phyloP scores from a whole-genome alignment of 2,113 vertebrate species.

The Mobula birostris region DNA sequence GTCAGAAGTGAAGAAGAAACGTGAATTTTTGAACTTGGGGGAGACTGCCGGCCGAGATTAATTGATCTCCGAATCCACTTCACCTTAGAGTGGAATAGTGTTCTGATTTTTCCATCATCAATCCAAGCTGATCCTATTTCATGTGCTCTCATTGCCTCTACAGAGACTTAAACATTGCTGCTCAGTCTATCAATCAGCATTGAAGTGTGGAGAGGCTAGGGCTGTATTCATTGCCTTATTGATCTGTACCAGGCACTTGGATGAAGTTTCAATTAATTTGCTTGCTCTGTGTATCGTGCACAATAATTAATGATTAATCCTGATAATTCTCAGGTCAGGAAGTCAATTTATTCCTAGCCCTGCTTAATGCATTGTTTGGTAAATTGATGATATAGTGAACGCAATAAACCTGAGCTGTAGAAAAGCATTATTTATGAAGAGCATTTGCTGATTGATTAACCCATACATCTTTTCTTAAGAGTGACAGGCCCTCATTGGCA shows the following conservation, averaged over 20 bases:
- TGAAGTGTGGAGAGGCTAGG: neutral
- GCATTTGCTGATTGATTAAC: constrained; percentile 13
- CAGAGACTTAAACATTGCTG: neutral
- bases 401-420: constrained; percentile 16
- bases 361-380: constrained; percentile 17
- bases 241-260: neutral
- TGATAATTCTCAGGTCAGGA: constrained; percentile 24
- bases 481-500: neutral
- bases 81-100: neutral
- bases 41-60: neutral
- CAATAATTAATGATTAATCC: constrained; percentile 33
- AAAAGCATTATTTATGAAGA: constrained; percentile 8
- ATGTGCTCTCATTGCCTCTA: neutral
- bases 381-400: constrained; percentile 31
- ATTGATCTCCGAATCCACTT: constrained; percentile 18
- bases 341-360: constrained; percentile 4
- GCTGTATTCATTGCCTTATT: constrained; percentile 7
- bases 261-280: constrained; percentile 30
- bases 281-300: constrained; percentile 3
- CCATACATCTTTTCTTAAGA: neutral
- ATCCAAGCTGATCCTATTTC: constrained; percentile 12
- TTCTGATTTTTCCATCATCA: constrained; percentile 17
- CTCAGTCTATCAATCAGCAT: constrained; percentile 16
- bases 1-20: too few species aligned
- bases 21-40: neutral